These are phyloP conservation scores for Epirrhoe alternata DNA, from an alignment of 2,888 invertebrate species.

Conservation along the genomic window DNA sequence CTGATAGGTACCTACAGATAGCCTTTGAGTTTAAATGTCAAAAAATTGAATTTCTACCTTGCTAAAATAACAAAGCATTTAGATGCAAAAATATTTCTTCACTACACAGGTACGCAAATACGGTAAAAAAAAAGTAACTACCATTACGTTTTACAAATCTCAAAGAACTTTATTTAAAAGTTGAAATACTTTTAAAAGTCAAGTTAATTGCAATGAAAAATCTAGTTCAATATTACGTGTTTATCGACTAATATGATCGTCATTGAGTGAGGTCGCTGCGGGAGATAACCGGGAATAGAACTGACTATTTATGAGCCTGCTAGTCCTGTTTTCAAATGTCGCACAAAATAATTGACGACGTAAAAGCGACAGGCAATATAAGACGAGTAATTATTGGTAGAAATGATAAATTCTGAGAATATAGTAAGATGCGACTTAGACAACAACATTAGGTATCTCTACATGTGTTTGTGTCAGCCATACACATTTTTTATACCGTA, in stretches of 20 bases:
- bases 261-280: slow-evolving; percentile 44
- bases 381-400: background rate
- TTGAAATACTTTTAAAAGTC: background rate
- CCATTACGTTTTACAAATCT: background rate
- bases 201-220: background rate
- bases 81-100: no score
- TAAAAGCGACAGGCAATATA: slow-evolving; percentile 1
- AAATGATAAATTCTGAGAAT: background rate
- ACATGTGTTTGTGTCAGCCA: background rate
- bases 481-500: background rate
- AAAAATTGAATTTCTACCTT: no score
- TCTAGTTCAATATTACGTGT: background rate
- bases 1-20: background rate
- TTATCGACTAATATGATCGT: slow-evolving; percentile 22
- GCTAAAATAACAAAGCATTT: no score
- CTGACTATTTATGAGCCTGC: slow-evolving; percentile 23
- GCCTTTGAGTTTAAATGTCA: background rate
- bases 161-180: background rate
- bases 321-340: slow-evolving; percentile 25
- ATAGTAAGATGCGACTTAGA: background rate
- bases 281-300: slow-evolving; percentile 49
- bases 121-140: no score
- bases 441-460: no score
- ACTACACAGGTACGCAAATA: no score
- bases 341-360: background rate